A percentile compares a stretch with the other conserved stretches of the same genome.
Conservation (phyloP, 1,140 invertebrate species). For the Brachystomella parvula region DNA sequence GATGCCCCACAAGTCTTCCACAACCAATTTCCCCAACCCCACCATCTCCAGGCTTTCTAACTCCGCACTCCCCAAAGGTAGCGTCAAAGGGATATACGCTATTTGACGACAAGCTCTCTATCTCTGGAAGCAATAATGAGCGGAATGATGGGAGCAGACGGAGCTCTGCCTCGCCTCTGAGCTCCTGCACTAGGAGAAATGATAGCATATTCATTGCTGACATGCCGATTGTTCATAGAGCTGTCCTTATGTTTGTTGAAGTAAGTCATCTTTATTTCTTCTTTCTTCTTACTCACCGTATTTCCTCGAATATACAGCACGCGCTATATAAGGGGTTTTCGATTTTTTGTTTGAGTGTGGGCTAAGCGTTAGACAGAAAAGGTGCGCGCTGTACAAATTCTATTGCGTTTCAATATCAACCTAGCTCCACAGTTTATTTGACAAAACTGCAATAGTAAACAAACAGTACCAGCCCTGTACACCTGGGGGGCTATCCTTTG, state of each 20-base stretch:
- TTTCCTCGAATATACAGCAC: background rate
- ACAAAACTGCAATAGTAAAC: no score
- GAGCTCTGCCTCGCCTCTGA: slow-evolving; percentile 44
- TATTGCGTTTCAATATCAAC: no score
- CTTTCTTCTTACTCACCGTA: no score
- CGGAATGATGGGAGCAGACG: slow-evolving; percentile 40
- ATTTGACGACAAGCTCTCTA: slow-evolving; percentile 25
- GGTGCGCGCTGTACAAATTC: no score
- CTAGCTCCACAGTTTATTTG: no score
- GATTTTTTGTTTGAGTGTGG: no score
- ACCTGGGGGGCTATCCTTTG: no score
- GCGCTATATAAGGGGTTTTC: no score
- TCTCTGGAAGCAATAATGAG: slow-evolving; percentile 22
- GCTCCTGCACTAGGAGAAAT: slow-evolving; percentile 39
- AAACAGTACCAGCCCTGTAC: no score
- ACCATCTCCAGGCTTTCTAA: slow-evolving; percentile 31
- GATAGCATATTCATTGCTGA: slow-evolving; percentile 42
- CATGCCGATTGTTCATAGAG: slow-evolving; percentile 45
- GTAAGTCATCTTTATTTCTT: slow-evolving; percentile 38
- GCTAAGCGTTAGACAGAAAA: no score
- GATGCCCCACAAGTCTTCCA: slow-evolving; percentile 36
- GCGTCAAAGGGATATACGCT: slow-evolving; percentile 15
- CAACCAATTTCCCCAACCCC: slow-evolving; percentile 28
- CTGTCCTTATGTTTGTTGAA: slow-evolving; percentile 46
- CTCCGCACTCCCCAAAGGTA: slow-evolving; percentile 34